A percentile compares a stretch with the other conserved stretches of the same genome.
Conservation (phyloP, 2,888 invertebrate genomes). For the Electrophaes corylata region DNA sequence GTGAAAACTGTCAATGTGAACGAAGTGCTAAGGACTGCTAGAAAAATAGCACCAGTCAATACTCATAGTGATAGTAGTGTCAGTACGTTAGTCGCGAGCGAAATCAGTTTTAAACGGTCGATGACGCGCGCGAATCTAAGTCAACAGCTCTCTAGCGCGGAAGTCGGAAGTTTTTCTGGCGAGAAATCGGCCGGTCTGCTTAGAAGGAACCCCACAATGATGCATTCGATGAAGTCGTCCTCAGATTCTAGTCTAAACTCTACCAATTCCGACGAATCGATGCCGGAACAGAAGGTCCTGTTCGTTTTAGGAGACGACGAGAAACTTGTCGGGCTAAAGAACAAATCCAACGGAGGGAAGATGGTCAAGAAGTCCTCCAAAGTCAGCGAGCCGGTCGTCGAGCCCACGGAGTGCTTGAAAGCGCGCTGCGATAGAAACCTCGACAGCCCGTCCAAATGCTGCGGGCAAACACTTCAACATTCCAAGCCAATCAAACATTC, state of each 20-base stretch:
- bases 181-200: constrained; percentile 52
- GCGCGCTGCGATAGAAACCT: constrained; percentile 51
- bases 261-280: constrained; percentile 60
- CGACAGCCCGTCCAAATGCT: constrained; percentile 74
- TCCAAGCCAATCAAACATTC: constrained; percentile 86
- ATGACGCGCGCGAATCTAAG: constrained; percentile 66
- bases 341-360: constrained; percentile 72
- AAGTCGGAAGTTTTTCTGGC: constrained; percentile 49
- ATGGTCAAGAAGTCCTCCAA: constrained; percentile 74
- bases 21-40: constrained; percentile 46
- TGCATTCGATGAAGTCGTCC: constrained; percentile 59
- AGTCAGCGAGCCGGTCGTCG: constrained; percentile 52
- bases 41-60: constrained; percentile 42
- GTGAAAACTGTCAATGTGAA: constrained; percentile 58
- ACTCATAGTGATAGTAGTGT: constrained; percentile 67
- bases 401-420: constrained; percentile 48
- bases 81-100: constrained; percentile 62
- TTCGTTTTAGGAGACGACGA: constrained; percentile 90
- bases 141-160: constrained; percentile 70
- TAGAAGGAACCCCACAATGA: constrained; percentile 63
- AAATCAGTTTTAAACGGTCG: constrained; percentile 64
- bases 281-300: constrained; percentile 80
- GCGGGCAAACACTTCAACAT: constrained; percentile 81
- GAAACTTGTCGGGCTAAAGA: constrained; percentile 86
- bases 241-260: constrained; percentile 70